Evolutionary conservation across 2,113 vertebrate genomes (phyloP).

Genomic region (Ailurus styani): DNA sequence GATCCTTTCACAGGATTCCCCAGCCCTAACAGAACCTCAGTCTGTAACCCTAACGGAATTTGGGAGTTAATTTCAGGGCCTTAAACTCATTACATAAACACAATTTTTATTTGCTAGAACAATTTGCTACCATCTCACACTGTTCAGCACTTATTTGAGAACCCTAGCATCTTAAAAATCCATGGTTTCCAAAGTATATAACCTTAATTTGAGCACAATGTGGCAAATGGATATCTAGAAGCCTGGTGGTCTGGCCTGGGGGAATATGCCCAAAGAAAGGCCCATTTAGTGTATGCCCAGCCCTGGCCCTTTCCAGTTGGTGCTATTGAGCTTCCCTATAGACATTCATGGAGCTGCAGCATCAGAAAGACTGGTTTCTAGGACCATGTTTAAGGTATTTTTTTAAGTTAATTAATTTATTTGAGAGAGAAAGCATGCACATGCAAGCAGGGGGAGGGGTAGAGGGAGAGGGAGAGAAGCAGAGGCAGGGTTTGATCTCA

Average conservation of each 20-base stretch:
- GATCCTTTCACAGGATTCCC: not conserved
- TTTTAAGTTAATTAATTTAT: not conserved
- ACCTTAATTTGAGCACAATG: not conserved
- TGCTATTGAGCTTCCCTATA: not conserved
- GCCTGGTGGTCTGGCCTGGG: not conserved
- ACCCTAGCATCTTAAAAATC: constrained; percentile 11
- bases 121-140: not conserved
- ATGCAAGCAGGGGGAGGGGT: not conserved
- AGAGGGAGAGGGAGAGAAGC: not conserved
- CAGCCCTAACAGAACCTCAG: not conserved
- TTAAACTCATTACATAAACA: not conserved
- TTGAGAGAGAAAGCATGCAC: not conserved
- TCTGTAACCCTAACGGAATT: not conserved
- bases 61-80: not conserved
- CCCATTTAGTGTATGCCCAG: not conserved
- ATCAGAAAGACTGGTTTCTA: not conserved
- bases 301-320: not conserved
- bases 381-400: not conserved
- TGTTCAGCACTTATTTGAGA: not conserved
- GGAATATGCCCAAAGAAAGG: not conserved
- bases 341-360: not conserved
- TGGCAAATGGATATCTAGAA: not conserved
- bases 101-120: constrained; percentile 27
- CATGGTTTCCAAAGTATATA: not conserved
- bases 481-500: not conserved